phyloP scores from a whole-genome alignment of 1,140 invertebrate species.

The Araneus ventricosus region DNA sequence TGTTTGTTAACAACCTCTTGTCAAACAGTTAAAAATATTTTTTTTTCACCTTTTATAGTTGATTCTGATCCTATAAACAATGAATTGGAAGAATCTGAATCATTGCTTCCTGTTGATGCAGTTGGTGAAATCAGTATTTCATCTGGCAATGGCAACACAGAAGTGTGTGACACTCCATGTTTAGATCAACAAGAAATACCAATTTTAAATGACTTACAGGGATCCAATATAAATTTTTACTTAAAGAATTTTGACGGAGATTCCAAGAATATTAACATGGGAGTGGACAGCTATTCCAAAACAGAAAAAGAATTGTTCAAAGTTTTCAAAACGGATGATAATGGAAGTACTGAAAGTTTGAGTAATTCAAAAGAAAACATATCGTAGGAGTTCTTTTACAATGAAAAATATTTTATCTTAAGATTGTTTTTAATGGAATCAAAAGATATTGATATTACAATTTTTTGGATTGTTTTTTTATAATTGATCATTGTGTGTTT shows the following conservation, averaged over 20 bases:
- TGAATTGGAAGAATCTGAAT: not conserved
- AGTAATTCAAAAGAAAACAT: constrained; percentile 5
- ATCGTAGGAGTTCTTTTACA: not conserved
- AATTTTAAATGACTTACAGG: not conserved
- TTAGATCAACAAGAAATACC: not conserved
- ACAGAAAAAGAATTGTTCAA: constrained; percentile 62
- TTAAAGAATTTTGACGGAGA: constrained; percentile 49
- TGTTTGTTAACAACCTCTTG: too few relatives aligned
- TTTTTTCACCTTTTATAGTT: not conserved
- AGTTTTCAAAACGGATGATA: not conserved
- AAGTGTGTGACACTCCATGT: not conserved
- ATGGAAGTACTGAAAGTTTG: not conserved
- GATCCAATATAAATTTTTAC: constrained; percentile 45
- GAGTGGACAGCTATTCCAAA: constrained; percentile 36
- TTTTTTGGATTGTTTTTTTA: not conserved
- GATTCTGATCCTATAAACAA: not conserved
- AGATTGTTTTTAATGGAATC: not conserved
- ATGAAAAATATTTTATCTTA: not conserved
- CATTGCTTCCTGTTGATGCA: not conserved
- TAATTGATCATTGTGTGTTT: not conserved
- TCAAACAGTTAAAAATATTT: not conserved
- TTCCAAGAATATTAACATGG: constrained; percentile 50
- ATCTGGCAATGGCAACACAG: not conserved
- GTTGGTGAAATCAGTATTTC: not conserved
- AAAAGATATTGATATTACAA: not conserved